A percentile compares a stretch with the other conserved stretches of the same genome.
These are phyloP conservation scores for Calidris pygmaea DNA, from an alignment of 2,113 vertebrate species.

Conservation along the genomic window DNA sequence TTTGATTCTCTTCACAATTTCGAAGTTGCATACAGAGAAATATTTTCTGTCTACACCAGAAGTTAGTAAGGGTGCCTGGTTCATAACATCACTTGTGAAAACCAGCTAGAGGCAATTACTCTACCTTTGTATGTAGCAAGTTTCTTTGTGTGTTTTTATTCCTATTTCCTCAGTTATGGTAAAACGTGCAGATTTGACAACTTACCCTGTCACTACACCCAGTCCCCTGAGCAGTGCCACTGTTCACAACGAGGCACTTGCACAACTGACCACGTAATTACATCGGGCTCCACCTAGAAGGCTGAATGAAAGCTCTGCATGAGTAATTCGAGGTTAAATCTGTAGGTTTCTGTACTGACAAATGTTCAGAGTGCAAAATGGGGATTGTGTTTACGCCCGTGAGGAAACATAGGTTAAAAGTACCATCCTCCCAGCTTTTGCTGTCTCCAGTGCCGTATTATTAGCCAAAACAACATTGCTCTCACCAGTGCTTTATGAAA, in stretches of 20 bases:
- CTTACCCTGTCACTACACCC: not conserved
- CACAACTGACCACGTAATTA: not conserved
- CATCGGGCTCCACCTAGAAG: not conserved
- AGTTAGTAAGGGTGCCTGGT: not conserved
- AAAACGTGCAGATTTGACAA: not conserved
- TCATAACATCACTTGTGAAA: not conserved
- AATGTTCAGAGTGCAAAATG: not conserved
- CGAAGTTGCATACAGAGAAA: not conserved
- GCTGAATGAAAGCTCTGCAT: not conserved
- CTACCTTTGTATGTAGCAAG: not conserved
- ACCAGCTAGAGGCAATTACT: not conserved
- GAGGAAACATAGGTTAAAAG: not conserved
- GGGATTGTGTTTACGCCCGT: not conserved
- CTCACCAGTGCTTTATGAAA: not conserved
- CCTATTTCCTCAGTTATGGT: not conserved
- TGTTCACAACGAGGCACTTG: not conserved
- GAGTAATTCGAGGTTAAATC: not conserved
- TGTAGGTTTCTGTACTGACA: not conserved
- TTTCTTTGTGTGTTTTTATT: not conserved
- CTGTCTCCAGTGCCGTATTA: not conserved
- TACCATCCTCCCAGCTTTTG: not conserved
- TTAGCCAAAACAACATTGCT: not conserved
- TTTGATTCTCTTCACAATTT: not conserved
- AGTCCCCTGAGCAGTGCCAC: not conserved
- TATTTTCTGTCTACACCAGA: not conserved